Evolutionary conservation across 2,113 vertebrate species (phyloP).

Genomic region (Rhineura floridana): DNA sequence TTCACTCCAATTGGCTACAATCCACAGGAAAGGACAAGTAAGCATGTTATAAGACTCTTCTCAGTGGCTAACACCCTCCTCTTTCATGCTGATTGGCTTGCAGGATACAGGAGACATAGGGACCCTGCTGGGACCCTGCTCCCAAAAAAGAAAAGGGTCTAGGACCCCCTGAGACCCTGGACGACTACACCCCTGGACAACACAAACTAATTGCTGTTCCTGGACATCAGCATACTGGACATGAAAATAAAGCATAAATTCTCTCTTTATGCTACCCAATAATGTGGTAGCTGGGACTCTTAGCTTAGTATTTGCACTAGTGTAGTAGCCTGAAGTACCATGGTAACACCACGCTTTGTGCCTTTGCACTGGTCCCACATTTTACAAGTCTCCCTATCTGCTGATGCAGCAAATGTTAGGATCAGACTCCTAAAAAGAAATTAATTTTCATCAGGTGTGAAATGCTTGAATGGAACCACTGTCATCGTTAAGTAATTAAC

Average conservation of each 20-base stretch:
- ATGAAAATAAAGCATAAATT: not conserved
- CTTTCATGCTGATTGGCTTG: too few species aligned
- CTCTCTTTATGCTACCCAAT: not conserved
- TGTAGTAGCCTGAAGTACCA: not conserved
- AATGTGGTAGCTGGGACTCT: not conserved
- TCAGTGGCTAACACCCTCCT: too few species aligned
- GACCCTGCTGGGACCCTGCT: too few species aligned
- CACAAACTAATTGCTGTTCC: not conserved
- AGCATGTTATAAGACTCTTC: too few species aligned
- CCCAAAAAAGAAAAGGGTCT: too few species aligned
- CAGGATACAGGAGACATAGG: too few species aligned
- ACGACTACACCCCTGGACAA: too few species aligned
- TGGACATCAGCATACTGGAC: not conserved
- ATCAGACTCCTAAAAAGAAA: not conserved
- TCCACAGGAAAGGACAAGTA: too few species aligned
- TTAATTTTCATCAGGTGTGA: constrained; percentile 11
- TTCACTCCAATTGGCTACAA: too few species aligned
- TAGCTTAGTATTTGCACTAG: not conserved
- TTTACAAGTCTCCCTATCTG: not conserved
- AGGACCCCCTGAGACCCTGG: too few species aligned
- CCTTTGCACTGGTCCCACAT: not conserved
- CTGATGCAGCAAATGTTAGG: not conserved
- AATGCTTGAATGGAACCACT: not conserved
- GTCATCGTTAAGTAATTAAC: constrained; percentile 5
- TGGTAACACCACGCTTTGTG: not conserved